These are phyloP conservation scores for Proteles cristata DNA, from an alignment of 2,113 vertebrate species.

Conservation along the genomic window DNA sequence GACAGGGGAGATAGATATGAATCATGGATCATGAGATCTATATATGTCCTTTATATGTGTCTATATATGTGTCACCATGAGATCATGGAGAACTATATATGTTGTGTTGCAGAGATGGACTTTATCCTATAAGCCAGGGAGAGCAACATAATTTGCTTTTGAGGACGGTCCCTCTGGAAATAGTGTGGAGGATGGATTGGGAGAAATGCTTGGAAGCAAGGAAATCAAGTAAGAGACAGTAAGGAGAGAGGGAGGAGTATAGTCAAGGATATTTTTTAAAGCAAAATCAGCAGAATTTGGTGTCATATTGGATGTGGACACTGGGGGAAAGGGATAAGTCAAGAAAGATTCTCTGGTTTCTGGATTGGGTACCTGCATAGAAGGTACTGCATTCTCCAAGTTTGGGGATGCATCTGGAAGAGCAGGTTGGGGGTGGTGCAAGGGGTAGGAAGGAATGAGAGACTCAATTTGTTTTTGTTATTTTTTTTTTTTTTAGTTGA, in stretches of 20 bases:
- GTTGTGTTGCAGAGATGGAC: background rate
- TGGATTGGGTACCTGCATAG: background rate
- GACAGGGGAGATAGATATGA: constrained; percentile 7
- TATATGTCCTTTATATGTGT: background rate
- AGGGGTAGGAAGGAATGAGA: background rate
- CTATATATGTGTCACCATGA: background rate
- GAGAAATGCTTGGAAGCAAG: background rate
- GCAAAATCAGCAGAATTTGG: constrained; percentile 13
- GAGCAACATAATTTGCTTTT: constrained; percentile 24
- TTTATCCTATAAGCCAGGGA: constrained; percentile 29
- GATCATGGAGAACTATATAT: background rate
- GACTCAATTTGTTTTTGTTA: background rate
- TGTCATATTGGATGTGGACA: background rate
- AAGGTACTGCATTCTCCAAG: background rate
- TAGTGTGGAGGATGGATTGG: background rate
- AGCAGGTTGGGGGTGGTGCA: background rate
- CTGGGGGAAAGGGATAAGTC: background rate
- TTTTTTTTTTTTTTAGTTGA: background rate
- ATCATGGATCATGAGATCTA: background rate
- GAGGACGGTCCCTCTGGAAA: constrained; percentile 5
- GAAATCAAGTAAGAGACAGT: background rate
- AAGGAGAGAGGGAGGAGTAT: background rate
- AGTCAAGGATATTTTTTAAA: constrained; percentile 22
- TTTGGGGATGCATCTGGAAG: background rate
- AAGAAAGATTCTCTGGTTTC: constrained; percentile 34